These are phyloP conservation scores for Solenopsis invicta DNA, from an alignment of 1,140 invertebrate species.

Conservation along the genomic window DNA sequence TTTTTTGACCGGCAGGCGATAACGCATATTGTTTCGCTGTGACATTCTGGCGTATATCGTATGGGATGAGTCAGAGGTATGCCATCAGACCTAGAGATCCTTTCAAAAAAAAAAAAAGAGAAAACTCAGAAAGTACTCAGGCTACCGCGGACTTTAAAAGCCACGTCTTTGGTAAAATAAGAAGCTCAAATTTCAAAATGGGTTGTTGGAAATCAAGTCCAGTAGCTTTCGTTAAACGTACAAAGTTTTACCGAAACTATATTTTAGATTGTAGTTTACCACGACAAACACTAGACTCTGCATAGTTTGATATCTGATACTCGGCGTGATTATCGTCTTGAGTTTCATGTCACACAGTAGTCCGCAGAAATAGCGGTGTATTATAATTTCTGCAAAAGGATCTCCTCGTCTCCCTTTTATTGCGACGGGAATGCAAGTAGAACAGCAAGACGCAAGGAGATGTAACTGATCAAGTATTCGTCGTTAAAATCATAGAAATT, in stretches of 20 bases:
- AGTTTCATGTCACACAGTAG: slow-evolving; percentile 31
- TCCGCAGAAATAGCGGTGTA: slow-evolving; percentile 15
- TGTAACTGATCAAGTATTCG: not conserved
- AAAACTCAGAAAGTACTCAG: not conserved
- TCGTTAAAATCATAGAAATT: not conserved
- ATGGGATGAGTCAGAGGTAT: slow-evolving; percentile 32
- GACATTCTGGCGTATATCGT: not conserved
- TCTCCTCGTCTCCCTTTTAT: slow-evolving; percentile 1
- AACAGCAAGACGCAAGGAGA: not conserved
- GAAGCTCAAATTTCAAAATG: not conserved
- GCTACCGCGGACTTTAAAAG: not conserved
- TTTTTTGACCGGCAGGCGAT: slow-evolving; percentile 30
- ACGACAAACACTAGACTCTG: not conserved
- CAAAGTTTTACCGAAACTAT: not conserved
- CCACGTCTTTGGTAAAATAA: not conserved
- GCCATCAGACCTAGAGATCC: not conserved
- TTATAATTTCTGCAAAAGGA: slow-evolving; percentile 37
- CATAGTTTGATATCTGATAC: slow-evolving; percentile 54
- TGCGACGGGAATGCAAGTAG: not conserved
- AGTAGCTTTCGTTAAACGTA: not conserved
- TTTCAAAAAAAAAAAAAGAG: not conserved
- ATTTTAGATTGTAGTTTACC: slow-evolving; percentile 5
- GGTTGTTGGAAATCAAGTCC: not conserved
- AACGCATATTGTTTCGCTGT: not conserved
- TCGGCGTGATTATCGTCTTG: slow-evolving; percentile 20